These are phyloP conservation scores for Odontomachus brunneus DNA, from an alignment of 1,140 invertebrate genomes.

Conservation along the genomic window DNA sequence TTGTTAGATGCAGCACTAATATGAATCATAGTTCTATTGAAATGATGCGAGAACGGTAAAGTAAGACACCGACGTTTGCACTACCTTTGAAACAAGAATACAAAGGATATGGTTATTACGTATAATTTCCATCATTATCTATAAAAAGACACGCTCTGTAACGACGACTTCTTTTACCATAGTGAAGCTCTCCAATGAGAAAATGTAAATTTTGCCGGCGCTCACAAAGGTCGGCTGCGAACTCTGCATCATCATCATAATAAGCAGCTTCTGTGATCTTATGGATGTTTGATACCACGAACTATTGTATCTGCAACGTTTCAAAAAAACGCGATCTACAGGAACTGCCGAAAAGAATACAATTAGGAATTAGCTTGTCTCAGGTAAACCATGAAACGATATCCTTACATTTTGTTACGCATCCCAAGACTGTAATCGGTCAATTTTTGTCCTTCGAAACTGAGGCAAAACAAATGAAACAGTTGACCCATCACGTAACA, in stretches of 20 bases:
- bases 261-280: constrained; percentile 6
- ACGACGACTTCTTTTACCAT: neutral
- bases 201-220: constrained; percentile 34
- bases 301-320: constrained; percentile 30
- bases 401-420: constrained; percentile 50
- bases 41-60: constrained; percentile 25
- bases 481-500: constrained; percentile 54
- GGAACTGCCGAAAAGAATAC: neutral
- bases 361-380: neutral
- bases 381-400: neutral
- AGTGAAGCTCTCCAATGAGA: constrained; percentile 30
- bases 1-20: too few species aligned
- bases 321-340: neutral
- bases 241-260: constrained; percentile 35
- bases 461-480: constrained; percentile 65
- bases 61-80: constrained; percentile 43
- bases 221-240: constrained; percentile 21
- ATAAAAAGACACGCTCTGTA: too few species aligned
- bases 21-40: neutral
- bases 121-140: too few species aligned
- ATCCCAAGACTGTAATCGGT: constrained; percentile 63
- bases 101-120: neutral
- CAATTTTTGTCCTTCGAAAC: constrained; percentile 65
- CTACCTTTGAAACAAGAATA: neutral
- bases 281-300: constrained; percentile 28